A percentile compares a stretch with the other conserved stretches of the same genome.
Conservation (phyloP, 1,140 invertebrate genomes). For the Drosophila chauvacae region DNA sequence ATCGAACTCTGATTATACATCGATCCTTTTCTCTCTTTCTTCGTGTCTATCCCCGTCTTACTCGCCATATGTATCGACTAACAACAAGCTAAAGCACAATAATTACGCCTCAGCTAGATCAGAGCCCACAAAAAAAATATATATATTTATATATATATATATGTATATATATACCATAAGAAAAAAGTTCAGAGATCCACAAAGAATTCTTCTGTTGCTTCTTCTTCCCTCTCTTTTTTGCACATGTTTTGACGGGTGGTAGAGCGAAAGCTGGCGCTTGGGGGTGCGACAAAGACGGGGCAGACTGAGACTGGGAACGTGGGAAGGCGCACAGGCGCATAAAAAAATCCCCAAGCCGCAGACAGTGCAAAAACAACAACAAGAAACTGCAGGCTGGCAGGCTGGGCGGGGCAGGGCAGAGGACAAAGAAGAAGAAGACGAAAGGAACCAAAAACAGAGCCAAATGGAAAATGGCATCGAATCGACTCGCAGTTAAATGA, state of each 20-base stretch:
- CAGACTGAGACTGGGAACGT: conserved; percentile 31
- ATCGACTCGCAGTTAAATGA: conserved; percentile 68
- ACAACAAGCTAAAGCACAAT: conserved; percentile 45
- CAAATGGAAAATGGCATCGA: conserved; percentile 77
- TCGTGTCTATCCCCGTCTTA: neutral
- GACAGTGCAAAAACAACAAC: conserved; percentile 43
- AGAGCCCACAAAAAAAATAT: conserved; percentile 17
- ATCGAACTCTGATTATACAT: conserved; percentile 63
- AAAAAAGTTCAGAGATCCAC: conserved; percentile 7
- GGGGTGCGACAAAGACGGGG: conserved; percentile 35
- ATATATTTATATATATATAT: neutral
- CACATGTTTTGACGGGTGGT: conserved; percentile 36
- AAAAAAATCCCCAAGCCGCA: conserved; percentile 38
- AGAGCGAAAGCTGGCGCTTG: conserved; percentile 22
- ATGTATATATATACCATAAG: neutral
- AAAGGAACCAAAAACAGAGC: conserved; percentile 60
- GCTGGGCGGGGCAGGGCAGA: neutral
- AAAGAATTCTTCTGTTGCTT: conserved; percentile 37
- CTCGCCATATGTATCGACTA: conserved; percentile 43
- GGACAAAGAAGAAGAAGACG: conserved; percentile 18
- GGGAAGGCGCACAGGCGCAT: conserved; percentile 60
- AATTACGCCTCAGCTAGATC: conserved; percentile 69
- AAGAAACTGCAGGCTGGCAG: neutral
- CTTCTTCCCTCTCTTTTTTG: conserved; percentile 18
- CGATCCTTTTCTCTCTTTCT: neutral